A percentile compares a stretch with the other conserved stretches of the same genome.
Evolutionary conservation across 1,140 invertebrate genomes (phyloP).

Genomic region (Cherax destructor): DNA sequence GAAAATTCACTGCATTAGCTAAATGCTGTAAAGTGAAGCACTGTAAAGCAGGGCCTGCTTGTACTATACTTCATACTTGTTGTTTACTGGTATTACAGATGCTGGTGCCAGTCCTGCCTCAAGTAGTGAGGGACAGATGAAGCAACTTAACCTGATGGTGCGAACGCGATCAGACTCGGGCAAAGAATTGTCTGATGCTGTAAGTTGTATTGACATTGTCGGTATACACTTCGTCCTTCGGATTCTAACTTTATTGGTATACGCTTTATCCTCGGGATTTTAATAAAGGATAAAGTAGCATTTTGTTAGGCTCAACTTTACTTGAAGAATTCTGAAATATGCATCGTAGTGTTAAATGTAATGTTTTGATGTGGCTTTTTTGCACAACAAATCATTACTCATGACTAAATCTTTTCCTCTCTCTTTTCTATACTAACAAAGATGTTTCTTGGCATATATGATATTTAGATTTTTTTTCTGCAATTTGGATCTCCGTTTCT

Average conservation of each 20-base stretch:
- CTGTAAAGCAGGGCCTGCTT: too few relatives aligned
- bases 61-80: background rate
- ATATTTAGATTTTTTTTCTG: background rate
- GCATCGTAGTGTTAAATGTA: background rate
- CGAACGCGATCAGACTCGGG: constrained; percentile 61
- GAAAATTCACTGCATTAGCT: too few relatives aligned
- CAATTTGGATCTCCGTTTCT: background rate
- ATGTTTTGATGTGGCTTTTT: background rate
- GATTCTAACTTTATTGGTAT: background rate
- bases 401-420: background rate
- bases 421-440: constrained; percentile 1
- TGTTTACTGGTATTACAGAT: constrained; percentile 28
- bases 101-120: constrained; percentile 48
- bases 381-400: background rate
- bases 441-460: background rate
- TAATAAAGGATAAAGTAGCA: constrained; percentile 1
- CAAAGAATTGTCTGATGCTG: constrained; percentile 58
- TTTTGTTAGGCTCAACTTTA: background rate
- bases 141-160: constrained; percentile 60
- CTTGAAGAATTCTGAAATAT: background rate
- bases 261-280: background rate
- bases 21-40: too few relatives aligned
- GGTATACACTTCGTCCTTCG: background rate
- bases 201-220: constrained; percentile 19
- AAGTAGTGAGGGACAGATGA: constrained; percentile 43